Evolutionary conservation across 2,113 vertebrate genomes (phyloP).

Genomic region (Chinchilla lanigera): DNA sequence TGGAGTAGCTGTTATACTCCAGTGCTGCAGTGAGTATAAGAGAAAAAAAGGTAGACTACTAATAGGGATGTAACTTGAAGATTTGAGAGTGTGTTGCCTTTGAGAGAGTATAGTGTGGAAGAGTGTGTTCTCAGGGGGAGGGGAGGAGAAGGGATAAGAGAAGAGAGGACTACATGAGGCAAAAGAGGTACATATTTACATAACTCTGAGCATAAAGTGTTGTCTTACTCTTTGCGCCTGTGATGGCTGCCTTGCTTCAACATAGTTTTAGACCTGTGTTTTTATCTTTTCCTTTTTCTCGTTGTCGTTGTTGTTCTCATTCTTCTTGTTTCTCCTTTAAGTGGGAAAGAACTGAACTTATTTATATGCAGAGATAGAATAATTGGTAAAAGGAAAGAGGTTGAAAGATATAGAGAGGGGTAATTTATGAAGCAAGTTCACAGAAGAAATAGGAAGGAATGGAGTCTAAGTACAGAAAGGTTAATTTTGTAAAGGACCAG

Average conservation of each 20-base stretch:
- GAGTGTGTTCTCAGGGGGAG: neutral
- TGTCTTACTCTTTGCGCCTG: neutral
- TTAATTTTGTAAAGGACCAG: conserved; percentile 25
- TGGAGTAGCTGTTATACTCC: neutral
- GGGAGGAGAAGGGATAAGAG: too few species aligned
- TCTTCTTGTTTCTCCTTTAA: neutral
- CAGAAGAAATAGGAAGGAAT: neutral
- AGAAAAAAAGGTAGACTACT: conserved; percentile 14
- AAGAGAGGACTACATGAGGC: neutral
- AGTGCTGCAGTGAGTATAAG: neutral
- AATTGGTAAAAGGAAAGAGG: conserved; percentile 32
- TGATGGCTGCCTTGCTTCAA: neutral
- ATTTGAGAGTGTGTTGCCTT: conserved; percentile 15
- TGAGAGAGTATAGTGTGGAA: neutral
- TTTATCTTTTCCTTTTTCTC: neutral
- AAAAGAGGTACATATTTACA: neutral
- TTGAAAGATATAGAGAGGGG: neutral
- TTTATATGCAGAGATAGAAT: conserved; percentile 20
- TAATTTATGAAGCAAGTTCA: neutral
- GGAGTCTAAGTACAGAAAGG: neutral
- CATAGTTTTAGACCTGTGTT: neutral
- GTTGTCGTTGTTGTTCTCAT: neutral
- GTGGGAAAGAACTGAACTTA: neutral
- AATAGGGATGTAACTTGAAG: conserved; percentile 14
- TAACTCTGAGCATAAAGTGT: neutral